A percentile compares a stretch with the other conserved stretches of the same genome.
Conservation (phyloP, 2,797 vertebrate species). For the Rallus crepitans region DNA sequence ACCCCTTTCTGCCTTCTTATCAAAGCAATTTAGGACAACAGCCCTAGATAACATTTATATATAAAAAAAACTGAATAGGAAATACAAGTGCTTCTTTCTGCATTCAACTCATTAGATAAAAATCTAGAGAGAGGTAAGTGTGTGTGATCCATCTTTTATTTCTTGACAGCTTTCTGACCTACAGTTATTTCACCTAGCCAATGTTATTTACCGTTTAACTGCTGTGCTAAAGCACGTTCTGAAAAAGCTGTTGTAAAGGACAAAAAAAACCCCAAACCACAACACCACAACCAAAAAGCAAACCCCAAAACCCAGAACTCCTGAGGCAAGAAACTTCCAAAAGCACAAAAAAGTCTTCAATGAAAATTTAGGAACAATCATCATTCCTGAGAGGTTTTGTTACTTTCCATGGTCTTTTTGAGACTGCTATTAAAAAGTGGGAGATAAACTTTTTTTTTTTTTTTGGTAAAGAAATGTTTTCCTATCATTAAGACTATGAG, state of each 20-base stretch:
- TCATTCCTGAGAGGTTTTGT: neutral
- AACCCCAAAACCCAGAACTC: neutral
- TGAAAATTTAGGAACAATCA: fast-evolving
- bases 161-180: neutral
- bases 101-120: neutral
- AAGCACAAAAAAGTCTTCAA: neutral
- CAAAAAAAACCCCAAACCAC: neutral
- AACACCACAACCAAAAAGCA: too few relatives aligned
- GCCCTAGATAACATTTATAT: neutral
- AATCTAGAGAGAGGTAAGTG: neutral
- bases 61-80: neutral
- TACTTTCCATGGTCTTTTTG: neutral
- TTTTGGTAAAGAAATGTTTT: neutral
- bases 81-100: neutral
- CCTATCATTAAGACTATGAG: neutral
- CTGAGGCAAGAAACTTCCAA: neutral
- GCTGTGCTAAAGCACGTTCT: neutral
- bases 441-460: neutral
- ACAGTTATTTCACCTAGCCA: neutral
- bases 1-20: neutral
- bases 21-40: neutral
- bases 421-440: neutral
- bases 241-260: neutral
- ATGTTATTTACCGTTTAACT: neutral
- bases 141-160: neutral